A percentile compares a stretch with the other conserved stretches of the same genome.
These are phyloP conservation scores for Theristicus caerulescens DNA, from an alignment of 2,113 vertebrate genomes.

Conservation along the genomic window DNA sequence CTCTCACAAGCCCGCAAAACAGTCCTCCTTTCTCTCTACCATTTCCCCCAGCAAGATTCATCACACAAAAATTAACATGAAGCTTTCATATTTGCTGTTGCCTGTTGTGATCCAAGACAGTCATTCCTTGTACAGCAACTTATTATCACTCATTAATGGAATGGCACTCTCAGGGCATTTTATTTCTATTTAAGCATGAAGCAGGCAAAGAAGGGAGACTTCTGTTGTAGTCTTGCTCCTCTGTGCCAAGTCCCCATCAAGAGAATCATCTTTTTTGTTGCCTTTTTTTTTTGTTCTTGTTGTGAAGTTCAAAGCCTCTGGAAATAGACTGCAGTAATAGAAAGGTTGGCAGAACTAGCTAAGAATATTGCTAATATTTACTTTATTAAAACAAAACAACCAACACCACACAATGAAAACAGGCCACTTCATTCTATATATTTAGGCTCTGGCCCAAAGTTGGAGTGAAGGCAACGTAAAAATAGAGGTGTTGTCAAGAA, in stretches of 20 bases:
- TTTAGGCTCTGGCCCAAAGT: not conserved
- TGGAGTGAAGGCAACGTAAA: not conserved
- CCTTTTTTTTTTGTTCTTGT: not conserved
- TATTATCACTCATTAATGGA: not conserved
- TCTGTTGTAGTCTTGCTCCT: not conserved
- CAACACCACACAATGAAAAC: not conserved
- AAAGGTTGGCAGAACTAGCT: constrained; percentile 6
- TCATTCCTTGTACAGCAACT: not conserved
- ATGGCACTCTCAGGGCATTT: not conserved
- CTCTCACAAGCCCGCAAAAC: not conserved
- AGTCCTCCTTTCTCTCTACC: not conserved
- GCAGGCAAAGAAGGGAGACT: not conserved
- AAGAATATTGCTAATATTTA: constrained; percentile 3
- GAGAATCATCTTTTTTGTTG: not conserved
- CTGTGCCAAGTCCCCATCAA: not conserved
- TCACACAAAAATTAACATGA: not conserved
- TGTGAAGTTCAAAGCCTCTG: constrained; percentile 6
- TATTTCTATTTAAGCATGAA: not conserved
- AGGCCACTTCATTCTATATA: constrained; percentile 2
- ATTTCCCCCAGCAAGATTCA: not conserved
- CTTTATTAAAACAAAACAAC: constrained; percentile 36
- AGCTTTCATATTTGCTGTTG: not conserved
- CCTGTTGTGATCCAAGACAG: not conserved
- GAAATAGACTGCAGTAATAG: constrained; percentile 11
- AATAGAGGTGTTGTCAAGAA: constrained; percentile 17